A percentile compares a stretch with the other conserved stretches of the same genome.
Evolutionary conservation across 2,113 vertebrate species (phyloP).

Genomic region (Megalops atlanticus): DNA sequence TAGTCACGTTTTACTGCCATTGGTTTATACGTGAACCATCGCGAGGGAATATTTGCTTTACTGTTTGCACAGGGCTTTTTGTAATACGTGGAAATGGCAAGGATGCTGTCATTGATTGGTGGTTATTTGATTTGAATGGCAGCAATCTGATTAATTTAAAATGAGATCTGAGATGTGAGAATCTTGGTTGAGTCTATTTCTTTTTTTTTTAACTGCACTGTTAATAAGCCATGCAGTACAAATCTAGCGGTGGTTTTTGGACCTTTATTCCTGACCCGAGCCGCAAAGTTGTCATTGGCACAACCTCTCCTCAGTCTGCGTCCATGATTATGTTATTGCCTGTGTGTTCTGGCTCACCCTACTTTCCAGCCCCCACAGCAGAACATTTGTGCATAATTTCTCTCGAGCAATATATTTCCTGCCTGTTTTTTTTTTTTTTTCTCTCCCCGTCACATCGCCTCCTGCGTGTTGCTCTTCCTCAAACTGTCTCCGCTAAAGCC

Average conservation of each 20-base stretch:
- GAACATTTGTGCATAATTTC: slow-evolving; percentile 52
- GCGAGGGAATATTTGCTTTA: slow-evolving; percentile 13
- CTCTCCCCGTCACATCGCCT: slow-evolving; percentile 21
- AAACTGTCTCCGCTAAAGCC: slow-evolving; percentile 41
- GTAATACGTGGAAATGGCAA: slow-evolving; percentile 2
- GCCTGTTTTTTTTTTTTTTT: not conserved
- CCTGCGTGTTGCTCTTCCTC: slow-evolving; percentile 36
- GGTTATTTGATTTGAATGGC: slow-evolving; percentile 44
- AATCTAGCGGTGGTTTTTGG: slow-evolving; percentile 27
- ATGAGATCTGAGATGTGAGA: too few relatives aligned
- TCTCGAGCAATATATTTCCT: slow-evolving; percentile 37
- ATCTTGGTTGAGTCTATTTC: not conserved
- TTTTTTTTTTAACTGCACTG: not conserved
- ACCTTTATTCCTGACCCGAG: slow-evolving; percentile 54
- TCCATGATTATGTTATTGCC: slow-evolving; percentile 52
- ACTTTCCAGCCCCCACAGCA: slow-evolving; percentile 36
- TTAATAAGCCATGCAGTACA: not conserved
- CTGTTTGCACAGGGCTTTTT: not conserved
- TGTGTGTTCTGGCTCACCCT: slow-evolving; percentile 56
- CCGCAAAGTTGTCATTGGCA: not conserved
- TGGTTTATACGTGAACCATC: slow-evolving; percentile 40
- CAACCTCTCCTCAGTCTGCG: slow-evolving; percentile 31
- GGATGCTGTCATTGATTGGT: slow-evolving; percentile 28
- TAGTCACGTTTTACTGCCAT: slow-evolving; percentile 44
- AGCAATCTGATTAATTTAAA: slow-evolving; percentile 40